Evolutionary conservation across 2,888 invertebrate species (phyloP).

Genomic region (Drosophila lacicola): DNA sequence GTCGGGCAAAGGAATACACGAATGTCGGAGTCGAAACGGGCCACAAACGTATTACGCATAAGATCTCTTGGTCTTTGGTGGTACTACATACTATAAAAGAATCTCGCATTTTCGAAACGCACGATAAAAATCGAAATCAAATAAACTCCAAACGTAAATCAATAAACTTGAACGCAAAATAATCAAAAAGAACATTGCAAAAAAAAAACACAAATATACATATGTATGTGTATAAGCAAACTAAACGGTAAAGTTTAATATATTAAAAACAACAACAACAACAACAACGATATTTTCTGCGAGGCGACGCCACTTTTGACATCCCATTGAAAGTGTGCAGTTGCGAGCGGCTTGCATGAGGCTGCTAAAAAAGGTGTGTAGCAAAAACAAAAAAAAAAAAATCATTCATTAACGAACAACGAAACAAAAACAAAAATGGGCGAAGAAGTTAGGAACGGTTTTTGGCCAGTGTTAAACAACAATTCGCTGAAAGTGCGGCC

Average conservation of each 20-base stretch:
- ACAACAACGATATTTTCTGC: constrained; percentile 38
- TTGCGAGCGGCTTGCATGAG: constrained; percentile 73
- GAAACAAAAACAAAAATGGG: constrained; percentile 7
- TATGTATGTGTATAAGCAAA: constrained; percentile 26
- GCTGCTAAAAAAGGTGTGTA: constrained; percentile 78
- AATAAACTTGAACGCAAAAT: constrained; percentile 46
- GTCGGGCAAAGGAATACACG: constrained; percentile 79
- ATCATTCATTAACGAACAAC: constrained; percentile 22
- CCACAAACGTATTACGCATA: constrained; percentile 60
- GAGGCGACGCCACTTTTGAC: constrained; percentile 39
- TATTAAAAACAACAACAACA: constrained; percentile 23
- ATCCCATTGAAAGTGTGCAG: constrained; percentile 48
- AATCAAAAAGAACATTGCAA: constrained; percentile 26
- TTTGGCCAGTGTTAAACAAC: constrained; percentile 15
- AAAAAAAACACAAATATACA: constrained; percentile 23
- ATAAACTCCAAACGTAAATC: constrained; percentile 40
- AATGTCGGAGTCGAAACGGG: constrained; percentile 60
- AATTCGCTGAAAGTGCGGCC: constrained; percentile 1
- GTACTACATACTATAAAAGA: constrained; percentile 35
- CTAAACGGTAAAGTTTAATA: constrained; percentile 27
- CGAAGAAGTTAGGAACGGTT: neutral
- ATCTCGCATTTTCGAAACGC: constrained; percentile 53
- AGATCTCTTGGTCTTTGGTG: constrained; percentile 43
- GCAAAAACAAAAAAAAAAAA: constrained; percentile 13
- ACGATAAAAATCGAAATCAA: neutral